Evolutionary conservation across 2,113 vertebrate genomes (phyloP).

Genomic region (Poicephalus gulielmi): DNA sequence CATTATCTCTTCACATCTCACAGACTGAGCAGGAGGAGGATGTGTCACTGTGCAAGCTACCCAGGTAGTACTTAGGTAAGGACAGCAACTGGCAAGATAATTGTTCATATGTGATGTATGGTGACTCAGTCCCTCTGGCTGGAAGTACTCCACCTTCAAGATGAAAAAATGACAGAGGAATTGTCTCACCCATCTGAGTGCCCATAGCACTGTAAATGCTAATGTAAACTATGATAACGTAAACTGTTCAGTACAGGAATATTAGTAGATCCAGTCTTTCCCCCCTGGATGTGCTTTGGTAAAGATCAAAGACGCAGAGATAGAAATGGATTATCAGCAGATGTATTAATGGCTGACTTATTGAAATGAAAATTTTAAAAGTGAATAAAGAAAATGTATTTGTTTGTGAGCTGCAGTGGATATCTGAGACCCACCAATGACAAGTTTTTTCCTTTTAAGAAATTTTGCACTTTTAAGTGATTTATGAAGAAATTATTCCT

Average conservation of each 20-base stretch:
- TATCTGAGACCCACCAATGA: background rate
- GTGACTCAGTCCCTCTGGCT: background rate
- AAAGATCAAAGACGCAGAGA: background rate
- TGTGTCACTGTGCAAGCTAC: background rate
- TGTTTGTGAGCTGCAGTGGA: background rate
- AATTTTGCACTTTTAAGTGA: background rate
- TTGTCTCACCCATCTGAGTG: background rate
- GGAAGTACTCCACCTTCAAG: background rate
- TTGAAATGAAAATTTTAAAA: background rate
- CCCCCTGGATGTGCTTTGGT: background rate
- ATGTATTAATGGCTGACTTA: background rate
- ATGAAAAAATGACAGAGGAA: background rate
- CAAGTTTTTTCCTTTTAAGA: background rate
- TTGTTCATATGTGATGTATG: background rate
- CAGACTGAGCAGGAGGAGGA: background rate
- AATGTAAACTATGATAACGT: background rate
- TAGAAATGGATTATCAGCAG: background rate
- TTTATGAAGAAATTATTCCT: background rate
- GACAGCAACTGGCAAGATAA: background rate
- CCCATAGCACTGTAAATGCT: background rate
- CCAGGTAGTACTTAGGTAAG: background rate
- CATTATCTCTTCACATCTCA: background rate
- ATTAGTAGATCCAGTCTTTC: background rate
- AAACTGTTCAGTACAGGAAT: background rate
- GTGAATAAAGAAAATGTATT: background rate